Conservation (phyloP, 2,797 vertebrate genomes). For the Pangasius krempfi region DNA sequence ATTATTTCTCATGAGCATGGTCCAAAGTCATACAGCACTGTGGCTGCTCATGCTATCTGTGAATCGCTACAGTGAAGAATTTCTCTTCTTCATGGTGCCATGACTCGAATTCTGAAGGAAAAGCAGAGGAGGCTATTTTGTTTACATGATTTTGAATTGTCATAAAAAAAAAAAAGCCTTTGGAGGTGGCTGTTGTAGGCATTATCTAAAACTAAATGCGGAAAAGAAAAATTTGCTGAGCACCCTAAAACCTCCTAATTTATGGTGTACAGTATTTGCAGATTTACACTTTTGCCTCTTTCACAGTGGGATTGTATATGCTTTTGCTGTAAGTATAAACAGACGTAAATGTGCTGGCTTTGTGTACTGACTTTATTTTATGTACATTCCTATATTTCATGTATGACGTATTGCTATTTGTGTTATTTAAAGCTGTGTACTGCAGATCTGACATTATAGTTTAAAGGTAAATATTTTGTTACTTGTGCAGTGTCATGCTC, state of each 20-base stretch:
- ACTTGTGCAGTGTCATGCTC: conserved; percentile 75
- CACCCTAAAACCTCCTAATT: background rate
- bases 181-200: background rate
- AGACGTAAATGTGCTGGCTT: conserved; percentile 40
- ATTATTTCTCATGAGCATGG: conserved; percentile 41
- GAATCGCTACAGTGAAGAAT: conserved; percentile 18
- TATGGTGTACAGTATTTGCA: conserved; percentile 35
- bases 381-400: conserved; percentile 81
- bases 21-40: conserved; percentile 18
- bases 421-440: conserved; percentile 78
- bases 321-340: conserved; percentile 47
- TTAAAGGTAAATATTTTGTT: conserved; percentile 76
- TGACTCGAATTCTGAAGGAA: conserved; percentile 30
- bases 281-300: conserved; percentile 36
- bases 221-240: conserved; percentile 28
- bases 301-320: conserved; percentile 54
- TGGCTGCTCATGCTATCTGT: conserved; percentile 35
- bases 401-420: conserved; percentile 68
- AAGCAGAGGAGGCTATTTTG: conserved; percentile 52
- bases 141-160: conserved; percentile 62
- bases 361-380: conserved; percentile 72
- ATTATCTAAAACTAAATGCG: conserved; percentile 28
- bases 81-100: conserved; percentile 61
- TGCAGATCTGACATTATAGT: conserved; percentile 68
- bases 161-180: conserved; percentile 32